Conservation (phyloP, 2,888 invertebrate species). For the Diadegma fenestrale region DNA sequence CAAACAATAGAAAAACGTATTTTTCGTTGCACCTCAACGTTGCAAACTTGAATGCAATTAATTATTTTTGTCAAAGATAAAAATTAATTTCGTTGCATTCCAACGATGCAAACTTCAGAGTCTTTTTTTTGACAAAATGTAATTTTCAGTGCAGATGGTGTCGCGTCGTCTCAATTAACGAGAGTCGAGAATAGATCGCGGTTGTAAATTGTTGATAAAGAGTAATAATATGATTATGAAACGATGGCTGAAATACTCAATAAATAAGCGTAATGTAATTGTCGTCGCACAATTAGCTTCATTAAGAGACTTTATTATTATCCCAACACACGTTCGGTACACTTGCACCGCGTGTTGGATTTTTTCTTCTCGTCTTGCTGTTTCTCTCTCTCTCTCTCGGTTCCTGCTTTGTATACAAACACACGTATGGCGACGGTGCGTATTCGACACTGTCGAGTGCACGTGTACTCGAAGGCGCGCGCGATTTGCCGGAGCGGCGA, state of each 20-base stretch:
- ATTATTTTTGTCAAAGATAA: too few species aligned
- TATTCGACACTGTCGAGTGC: slow-evolving; percentile 27
- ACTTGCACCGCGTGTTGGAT: slow-evolving; percentile 48
- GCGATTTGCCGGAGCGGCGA: slow-evolving; percentile 1
- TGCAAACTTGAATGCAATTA: too few species aligned
- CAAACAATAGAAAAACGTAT: too few species aligned
- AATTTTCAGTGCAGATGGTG: too few species aligned
- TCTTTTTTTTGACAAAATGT: too few species aligned
- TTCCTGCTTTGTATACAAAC: slow-evolving; percentile 1
- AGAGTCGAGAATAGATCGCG: too few species aligned
- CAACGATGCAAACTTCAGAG: too few species aligned
- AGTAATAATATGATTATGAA: neutral
- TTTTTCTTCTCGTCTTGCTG: slow-evolving; percentile 21
- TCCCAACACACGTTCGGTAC: slow-evolving; percentile 39
- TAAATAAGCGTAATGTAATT: slow-evolving; percentile 24
- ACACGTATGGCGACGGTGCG: neutral
- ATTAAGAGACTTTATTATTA: slow-evolving; percentile 40
- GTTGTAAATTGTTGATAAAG: neutral
- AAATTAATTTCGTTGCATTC: too few species aligned
- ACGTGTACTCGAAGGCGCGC: slow-evolving; percentile 46
- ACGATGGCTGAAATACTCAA: slow-evolving; percentile 27
- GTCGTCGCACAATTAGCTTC: slow-evolving; percentile 30
- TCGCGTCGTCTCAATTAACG: too few species aligned
- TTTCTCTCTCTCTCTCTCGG: neutral
- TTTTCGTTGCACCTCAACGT: too few species aligned